Percentiles rank a stretch among this genome's conserved stretches.
These are phyloP conservation scores for Axis porcinus DNA, from an alignment of 2,113 vertebrate genomes.

Conservation along the genomic window DNA sequence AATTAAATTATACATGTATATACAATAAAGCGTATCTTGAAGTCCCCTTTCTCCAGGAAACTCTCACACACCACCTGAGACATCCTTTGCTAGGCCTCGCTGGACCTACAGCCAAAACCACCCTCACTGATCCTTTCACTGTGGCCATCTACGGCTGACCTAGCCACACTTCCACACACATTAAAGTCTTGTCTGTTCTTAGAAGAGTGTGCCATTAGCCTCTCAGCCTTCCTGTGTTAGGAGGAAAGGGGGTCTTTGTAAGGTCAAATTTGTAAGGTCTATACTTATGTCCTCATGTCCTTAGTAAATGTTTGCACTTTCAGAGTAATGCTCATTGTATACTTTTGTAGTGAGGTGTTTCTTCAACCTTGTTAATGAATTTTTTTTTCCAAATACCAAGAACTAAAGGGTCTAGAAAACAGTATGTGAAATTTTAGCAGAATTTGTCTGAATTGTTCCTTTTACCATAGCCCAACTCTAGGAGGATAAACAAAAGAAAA, in stretches of 20 bases:
- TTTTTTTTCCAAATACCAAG: not conserved
- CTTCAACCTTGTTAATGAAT: not conserved
- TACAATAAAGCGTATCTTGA: not conserved
- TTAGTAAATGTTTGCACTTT: not conserved
- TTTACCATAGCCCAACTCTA: not conserved
- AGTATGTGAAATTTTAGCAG: not conserved
- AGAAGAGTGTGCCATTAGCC: not conserved
- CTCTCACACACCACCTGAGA: not conserved
- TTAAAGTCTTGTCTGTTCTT: not conserved
- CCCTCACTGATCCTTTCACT: not conserved
- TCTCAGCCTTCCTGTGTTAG: not conserved
- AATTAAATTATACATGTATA: not conserved
- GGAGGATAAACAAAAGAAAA: not conserved
- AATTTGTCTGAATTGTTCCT: not conserved
- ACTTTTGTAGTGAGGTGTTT: not conserved
- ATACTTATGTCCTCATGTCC: not conserved
- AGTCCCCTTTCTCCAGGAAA: not conserved
- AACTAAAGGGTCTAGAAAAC: conserved; percentile 3
- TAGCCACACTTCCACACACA: too few species aligned
- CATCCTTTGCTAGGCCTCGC: not conserved
- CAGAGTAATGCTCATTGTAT: not conserved
- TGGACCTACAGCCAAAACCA: not conserved
- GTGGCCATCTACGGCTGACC: not conserved
- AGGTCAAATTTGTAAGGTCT: not conserved
- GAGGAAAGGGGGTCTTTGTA: not conserved